Conservation (phyloP, 2,888 invertebrate species). For the Gortyna flavago region DNA sequence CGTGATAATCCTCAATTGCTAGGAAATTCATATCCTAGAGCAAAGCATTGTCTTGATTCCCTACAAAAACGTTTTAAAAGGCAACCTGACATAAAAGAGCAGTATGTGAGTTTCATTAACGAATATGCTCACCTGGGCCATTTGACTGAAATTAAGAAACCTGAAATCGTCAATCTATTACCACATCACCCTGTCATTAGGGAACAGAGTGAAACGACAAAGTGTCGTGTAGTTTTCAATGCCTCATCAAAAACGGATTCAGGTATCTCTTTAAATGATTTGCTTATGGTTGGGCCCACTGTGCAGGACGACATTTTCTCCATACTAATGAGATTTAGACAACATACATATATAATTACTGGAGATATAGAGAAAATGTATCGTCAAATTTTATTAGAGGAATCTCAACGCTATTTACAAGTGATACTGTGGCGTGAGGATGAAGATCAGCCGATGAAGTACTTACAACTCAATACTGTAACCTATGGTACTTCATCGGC, state of each 20-base stretch:
- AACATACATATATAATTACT: constrained; percentile 9
- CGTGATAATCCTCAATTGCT: neutral
- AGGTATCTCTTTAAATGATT: neutral
- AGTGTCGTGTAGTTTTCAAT: constrained; percentile 21
- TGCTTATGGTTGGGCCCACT: too few relatives aligned
- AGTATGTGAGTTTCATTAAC: constrained; percentile 11
- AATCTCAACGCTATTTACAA: constrained; percentile 24
- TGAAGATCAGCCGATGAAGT: too few relatives aligned
- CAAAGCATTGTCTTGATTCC: constrained; percentile 3
- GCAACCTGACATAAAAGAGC: constrained; percentile 22
- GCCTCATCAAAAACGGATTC: constrained; percentile 19
- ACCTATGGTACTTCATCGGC: too few relatives aligned
- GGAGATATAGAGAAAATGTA: constrained; percentile 9
- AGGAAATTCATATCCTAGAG: constrained; percentile 3
- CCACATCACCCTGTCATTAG: constrained; percentile 20
- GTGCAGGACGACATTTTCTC: constrained; percentile 8
- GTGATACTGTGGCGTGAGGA: constrained; percentile 23
- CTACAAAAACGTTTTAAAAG: constrained; percentile 1
- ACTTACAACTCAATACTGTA: too few relatives aligned
- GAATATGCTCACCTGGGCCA: constrained; percentile 6
- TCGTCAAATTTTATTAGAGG: neutral
- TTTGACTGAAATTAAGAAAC: neutral
- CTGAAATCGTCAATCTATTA: neutral
- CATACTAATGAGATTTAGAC: constrained; percentile 8
- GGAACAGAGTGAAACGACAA: constrained; percentile 18